Evolutionary conservation across 2,888 invertebrate genomes (phyloP), one percentile per base, ranked within the genome.

Genomic region (Agonopterix alstromeriana): DNA sequence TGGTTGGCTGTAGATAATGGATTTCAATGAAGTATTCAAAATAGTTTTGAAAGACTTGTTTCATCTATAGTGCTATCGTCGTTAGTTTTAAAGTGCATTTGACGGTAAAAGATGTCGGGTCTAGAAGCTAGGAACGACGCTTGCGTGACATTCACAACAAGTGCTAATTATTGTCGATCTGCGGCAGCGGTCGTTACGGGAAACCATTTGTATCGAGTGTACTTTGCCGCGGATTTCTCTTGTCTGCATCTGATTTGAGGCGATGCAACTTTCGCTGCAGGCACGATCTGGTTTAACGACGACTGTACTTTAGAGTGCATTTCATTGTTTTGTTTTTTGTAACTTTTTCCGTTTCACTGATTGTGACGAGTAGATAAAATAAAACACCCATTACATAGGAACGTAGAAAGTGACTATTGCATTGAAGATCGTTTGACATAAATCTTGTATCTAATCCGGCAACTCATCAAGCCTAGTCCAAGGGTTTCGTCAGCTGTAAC

Each of bases 71-170:
- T 3, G 2, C 4, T 17, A 17, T 27, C 27, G 27, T 27, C 5
- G 2, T 17, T 17, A 17, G 17, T 17, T 1, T 27, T 27, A 27
- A 27, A 27, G 27, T 27, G 27, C 27, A 27, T 27, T 27, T 27
- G 27, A 5, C 27, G 3, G 27, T 27, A 27, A 27, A 27, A 27
- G 27, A 7, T 27, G 27, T 27, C 27, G 27, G 27, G 27, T 27
- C 27, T 27, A 27, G 27, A 27, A 27, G 17, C 17, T 17, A 3
- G 14, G n/a, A 36, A 5, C 38, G 38, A 5, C 62, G 55, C 60
- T 71, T 73, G 75, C 85, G 85, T 87, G 87, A 82, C 83, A 83
- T 83, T 77, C 71, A 58, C 74, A 67, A 65, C 70, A 59, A 67
- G 68, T 68, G 82, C 82, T 84, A 85, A 52, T 52, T 49, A 83